phyloP scores from a whole-genome alignment of 2,888 invertebrate species.

The Lepidonotus clava region DNA sequence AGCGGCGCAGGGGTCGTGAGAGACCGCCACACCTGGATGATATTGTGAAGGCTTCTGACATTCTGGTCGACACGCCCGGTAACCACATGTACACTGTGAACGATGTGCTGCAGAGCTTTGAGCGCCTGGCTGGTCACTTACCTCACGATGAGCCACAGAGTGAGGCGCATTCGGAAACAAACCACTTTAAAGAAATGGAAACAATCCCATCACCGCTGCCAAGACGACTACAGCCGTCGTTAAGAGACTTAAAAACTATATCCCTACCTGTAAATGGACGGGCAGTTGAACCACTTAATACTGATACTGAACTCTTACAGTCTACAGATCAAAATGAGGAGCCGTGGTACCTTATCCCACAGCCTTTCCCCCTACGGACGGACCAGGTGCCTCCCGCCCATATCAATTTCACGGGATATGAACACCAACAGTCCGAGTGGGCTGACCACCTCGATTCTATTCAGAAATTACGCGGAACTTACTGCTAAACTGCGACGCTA shows the following conservation, averaged over 20 bases:
- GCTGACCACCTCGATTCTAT: not conserved
- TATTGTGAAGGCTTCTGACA: constrained; percentile 52
- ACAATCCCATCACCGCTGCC: not conserved
- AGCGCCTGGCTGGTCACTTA: constrained; percentile 43
- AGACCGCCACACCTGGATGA: constrained; percentile 39
- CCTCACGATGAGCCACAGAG: constrained; percentile 6
- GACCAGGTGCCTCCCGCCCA: not conserved
- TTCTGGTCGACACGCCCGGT: constrained; percentile 40
- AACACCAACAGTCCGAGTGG: not conserved
- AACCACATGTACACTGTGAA: constrained; percentile 53
- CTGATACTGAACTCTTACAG: no score
- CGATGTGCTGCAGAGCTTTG: constrained; percentile 47
- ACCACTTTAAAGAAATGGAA: not conserved
- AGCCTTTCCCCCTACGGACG: not conserved
- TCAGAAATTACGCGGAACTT: not conserved
- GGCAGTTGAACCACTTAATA: not conserved
- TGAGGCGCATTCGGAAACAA: not conserved
- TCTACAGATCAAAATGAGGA: not conserved
- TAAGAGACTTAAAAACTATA: not conserved
- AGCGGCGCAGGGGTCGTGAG: not conserved
- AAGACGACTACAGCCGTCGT: not conserved
- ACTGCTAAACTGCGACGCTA: not conserved
- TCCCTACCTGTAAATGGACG: not conserved
- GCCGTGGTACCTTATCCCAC: constrained; percentile 32
- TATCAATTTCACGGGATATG: not conserved